These are phyloP conservation scores for Pseudois nayaur DNA, from an alignment of 2,113 vertebrate genomes.

Conservation along the genomic window DNA sequence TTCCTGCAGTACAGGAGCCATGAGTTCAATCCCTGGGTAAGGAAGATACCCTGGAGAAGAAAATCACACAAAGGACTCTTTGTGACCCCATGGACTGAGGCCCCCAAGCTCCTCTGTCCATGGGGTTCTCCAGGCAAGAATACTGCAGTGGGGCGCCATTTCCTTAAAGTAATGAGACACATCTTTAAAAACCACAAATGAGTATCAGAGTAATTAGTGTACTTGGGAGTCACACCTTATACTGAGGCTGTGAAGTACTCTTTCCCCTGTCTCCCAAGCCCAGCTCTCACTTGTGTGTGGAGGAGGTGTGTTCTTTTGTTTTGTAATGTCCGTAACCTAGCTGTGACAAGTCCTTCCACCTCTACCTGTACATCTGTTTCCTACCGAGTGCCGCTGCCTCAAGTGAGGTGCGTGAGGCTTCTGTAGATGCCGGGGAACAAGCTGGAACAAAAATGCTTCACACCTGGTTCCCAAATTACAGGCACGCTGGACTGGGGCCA, in stretches of 20 bases:
- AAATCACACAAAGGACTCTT: not conserved
- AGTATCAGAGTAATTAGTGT: not conserved
- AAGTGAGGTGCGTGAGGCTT: conserved; percentile 79
- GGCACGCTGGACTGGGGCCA: conserved; percentile 79
- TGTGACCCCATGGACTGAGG: not conserved
- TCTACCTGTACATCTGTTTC: conserved; percentile 84
- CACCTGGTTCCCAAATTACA: conserved; percentile 87
- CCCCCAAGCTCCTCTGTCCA: not conserved
- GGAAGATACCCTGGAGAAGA: not conserved
- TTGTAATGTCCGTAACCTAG: conserved; percentile 65
- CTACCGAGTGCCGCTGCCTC: conserved; percentile 78
- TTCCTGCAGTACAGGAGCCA: not conserved
- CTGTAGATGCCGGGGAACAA: conserved; percentile 84
- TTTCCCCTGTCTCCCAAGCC: conserved; percentile 40
- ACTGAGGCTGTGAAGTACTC: conserved; percentile 18
- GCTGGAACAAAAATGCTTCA: conserved; percentile 85
- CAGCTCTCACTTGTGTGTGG: conserved; percentile 54
- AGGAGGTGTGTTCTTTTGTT: not conserved
- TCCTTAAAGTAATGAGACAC: not conserved
- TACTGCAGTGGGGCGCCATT: not conserved
- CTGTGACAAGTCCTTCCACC: conserved; percentile 79
- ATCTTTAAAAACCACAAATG: not conserved
- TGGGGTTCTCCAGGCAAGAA: not conserved
- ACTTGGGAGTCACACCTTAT: not conserved
- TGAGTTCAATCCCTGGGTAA: not conserved